Evolutionary conservation across 1,140 invertebrate species (phyloP).

Genomic region (Trichonephila inaurata): DNA sequence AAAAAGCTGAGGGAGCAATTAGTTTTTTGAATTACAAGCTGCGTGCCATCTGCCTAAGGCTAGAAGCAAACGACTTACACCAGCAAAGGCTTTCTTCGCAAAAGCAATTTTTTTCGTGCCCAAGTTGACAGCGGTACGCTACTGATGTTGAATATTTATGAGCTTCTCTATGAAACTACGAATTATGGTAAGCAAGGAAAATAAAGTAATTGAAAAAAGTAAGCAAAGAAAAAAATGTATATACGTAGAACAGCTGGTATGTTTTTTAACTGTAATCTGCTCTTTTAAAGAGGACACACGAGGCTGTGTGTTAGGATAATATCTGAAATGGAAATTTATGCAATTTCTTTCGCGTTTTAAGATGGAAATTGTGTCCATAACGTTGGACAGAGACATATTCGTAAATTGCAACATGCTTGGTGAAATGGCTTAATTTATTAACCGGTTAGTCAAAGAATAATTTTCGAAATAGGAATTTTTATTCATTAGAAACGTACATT

Average conservation of each 20-base stretch:
- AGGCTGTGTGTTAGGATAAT: not conserved
- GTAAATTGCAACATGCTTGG: not conserved
- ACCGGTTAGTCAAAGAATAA: too few species aligned
- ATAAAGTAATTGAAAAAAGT: not conserved
- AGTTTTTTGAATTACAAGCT: not conserved
- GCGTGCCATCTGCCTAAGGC: not conserved
- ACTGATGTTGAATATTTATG: constrained; percentile 32
- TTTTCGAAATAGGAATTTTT: too few species aligned
- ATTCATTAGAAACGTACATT: too few species aligned
- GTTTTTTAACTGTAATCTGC: not conserved
- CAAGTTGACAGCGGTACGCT: not conserved
- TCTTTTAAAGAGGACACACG: not conserved
- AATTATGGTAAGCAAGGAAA: constrained; percentile 10
- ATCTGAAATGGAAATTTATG: constrained; percentile 2
- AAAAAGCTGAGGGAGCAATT: not conserved
- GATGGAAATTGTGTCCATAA: not conserved
- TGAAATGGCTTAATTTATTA: too few species aligned
- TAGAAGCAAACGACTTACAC: not conserved
- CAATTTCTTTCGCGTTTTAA: not conserved
- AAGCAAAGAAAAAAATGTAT: not conserved
- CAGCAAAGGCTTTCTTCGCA: not conserved
- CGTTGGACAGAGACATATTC: not conserved
- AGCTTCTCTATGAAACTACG: not conserved
- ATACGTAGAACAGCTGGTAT: not conserved
- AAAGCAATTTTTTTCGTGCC: not conserved